Conservation (phyloP, 2,797 vertebrate genomes). For the Diglossa cyanea region DNA sequence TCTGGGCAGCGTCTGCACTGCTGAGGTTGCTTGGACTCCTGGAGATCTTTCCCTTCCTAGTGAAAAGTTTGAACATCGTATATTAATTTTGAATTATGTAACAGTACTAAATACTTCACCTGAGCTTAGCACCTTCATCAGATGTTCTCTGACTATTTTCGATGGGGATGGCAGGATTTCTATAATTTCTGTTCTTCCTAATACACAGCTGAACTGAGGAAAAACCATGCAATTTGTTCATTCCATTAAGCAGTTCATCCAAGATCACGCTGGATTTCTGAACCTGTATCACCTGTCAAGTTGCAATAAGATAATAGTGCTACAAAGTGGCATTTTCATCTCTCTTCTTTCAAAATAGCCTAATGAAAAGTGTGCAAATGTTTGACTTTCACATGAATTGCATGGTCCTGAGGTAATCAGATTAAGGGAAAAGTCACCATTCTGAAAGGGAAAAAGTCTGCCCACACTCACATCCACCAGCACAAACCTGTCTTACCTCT, state of each 20-base stretch:
- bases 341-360: neutral
- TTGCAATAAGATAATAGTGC: neutral
- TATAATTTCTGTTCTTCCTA: neutral
- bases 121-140: neutral
- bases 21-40: neutral
- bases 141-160: neutral
- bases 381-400: neutral
- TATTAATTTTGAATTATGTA: neutral
- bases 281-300: neutral
- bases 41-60: neutral
- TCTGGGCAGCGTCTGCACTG: neutral
- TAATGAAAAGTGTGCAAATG: neutral
- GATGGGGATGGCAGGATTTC: neutral
- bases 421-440: neutral
- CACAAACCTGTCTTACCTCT: conserved; percentile 1
- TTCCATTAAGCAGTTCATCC: neutral
- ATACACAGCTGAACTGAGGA: neutral
- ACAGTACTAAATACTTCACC: neutral
- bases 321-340: neutral
- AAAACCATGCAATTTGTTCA: neutral
- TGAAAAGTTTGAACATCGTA: neutral
- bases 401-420: neutral
- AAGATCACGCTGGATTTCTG: neutral
- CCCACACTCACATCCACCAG: neutral
- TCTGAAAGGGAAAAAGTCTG: neutral